Evolutionary conservation across 2,113 vertebrate species (phyloP), one percentile per base, ranked within the genome.

Genomic region (Mustela lutreola): DNA sequence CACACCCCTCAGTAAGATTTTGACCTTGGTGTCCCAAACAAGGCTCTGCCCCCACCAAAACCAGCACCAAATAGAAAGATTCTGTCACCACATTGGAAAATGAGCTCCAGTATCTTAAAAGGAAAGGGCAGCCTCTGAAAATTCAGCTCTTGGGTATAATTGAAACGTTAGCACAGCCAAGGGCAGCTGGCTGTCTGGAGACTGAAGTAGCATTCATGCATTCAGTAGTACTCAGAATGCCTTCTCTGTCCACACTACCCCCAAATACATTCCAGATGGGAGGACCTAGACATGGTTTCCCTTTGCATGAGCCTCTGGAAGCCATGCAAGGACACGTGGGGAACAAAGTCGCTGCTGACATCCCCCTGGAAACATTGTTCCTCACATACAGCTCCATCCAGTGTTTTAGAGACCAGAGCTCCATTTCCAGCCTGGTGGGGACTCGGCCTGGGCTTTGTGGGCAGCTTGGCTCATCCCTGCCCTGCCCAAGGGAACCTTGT

Each of bases 201-300:
- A 98, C 95, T 88, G 21, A 92, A 33, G 70, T 24, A n/a, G 65
- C 60, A 94, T 97, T 97, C 95, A 96, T 56, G 58, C 53, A 42
- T 79, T 96, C 53, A 56, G 26, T 21, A 36, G 1, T 1, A 5
- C 24, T 58, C 5, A 0, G 85, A 98, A 97, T 95, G 90, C 7
- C 36, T 39, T 31, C 60, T 97, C 90, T 98, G 71, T 98, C 65
- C 19, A 4, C 56, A 18, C 79, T 4, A 16, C 7, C 63, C 75
- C n/a, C 62, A 21, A 22, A 31, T 42, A 11, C 31, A 15, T 50
- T 92, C 85, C 97, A 97, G 91, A 79, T 92, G 94, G 92, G 60
- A 60, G 89, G 12, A 12, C 42, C 22, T 45, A 48, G 89, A 36
- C 33, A 2, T 42, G 48, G 36, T 14, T 80, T 93, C 56, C 80